Evolutionary conservation across 2,113 vertebrate genomes (phyloP).

Genomic region (Polyodon spathula): DNA sequence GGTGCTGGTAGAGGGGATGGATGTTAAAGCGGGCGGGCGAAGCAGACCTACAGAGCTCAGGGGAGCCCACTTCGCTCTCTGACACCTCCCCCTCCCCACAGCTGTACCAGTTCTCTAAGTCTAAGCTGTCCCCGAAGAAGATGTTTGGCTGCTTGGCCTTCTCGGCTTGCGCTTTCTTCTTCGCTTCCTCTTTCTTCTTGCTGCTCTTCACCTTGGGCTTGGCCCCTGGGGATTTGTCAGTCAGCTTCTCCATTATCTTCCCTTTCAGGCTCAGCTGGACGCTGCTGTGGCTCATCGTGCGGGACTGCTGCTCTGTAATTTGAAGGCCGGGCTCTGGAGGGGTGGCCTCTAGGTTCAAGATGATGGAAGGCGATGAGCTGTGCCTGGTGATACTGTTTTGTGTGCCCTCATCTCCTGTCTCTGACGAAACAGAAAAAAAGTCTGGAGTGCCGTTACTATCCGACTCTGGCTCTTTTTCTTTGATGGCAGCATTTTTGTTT

Average conservation of each 20-base stretch:
- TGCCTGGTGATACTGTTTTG: slow-evolving; percentile 80
- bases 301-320: slow-evolving; percentile 59
- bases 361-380: slow-evolving; percentile 85
- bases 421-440: slow-evolving; percentile 46
- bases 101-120: slow-evolving; percentile 97
- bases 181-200: slow-evolving; percentile 83
- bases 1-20: slow-evolving; percentile 92
- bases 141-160: slow-evolving; percentile 75
- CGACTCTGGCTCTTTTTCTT: slow-evolving; percentile 25
- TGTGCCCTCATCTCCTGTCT: slow-evolving; percentile 55
- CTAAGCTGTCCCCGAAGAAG: slow-evolving; percentile 92
- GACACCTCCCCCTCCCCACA: slow-evolving; percentile 96
- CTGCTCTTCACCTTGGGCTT: slow-evolving; percentile 89
- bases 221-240: slow-evolving; percentile 85
- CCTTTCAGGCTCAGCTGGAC: slow-evolving; percentile 90
- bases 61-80: slow-evolving; percentile 88
- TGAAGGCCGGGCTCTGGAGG: slow-evolving; percentile 48
- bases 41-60: slow-evolving; percentile 65
- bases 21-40: slow-evolving; percentile 68
- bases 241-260: slow-evolving; percentile 74
- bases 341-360: slow-evolving; percentile 58
- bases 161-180: slow-evolving; percentile 72
- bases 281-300: slow-evolving; percentile 85
- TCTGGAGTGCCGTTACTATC: slow-evolving; percentile 36
- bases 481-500: slow-evolving; percentile 37